phyloP scores from a whole-genome alignment of 2,888 invertebrate genomes.

The Ypsolopha scabrella region DNA sequence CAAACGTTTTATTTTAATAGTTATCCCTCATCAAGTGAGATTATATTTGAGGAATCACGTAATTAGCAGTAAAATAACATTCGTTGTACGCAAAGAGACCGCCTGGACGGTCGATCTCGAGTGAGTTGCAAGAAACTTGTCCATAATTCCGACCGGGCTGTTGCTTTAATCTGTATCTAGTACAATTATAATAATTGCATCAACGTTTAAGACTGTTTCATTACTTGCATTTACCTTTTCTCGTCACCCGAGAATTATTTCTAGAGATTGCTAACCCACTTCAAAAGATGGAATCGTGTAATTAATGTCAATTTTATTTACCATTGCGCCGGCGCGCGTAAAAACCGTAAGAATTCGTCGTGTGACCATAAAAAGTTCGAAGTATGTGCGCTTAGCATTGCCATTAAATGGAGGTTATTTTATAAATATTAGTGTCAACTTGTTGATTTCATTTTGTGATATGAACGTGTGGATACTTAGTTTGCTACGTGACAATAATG shows the following conservation, averaged over 20 bases:
- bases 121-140: slow-evolving; percentile 23
- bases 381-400: slow-evolving; percentile 3
- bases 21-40: slow-evolving; percentile 4
- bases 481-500: slow-evolving; percentile 8
- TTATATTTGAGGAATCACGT: slow-evolving; percentile 7
- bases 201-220: slow-evolving; percentile 37
- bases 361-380: slow-evolving; percentile 10
- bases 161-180: slow-evolving; percentile 33
- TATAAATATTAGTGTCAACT: slow-evolving; percentile 9
- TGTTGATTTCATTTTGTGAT: slow-evolving; percentile 9
- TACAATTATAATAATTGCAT: slow-evolving; percentile 48
- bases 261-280: slow-evolving; percentile 54
- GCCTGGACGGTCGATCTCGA: slow-evolving; percentile 4
- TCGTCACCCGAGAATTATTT: slow-evolving; percentile 27
- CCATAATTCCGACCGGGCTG: slow-evolving; percentile 23
- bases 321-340: slow-evolving; percentile 30
- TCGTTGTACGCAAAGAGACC: slow-evolving; percentile 8
- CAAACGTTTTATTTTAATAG: neutral
- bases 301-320: slow-evolving; percentile 65
- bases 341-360: slow-evolving; percentile 3
- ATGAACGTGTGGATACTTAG: slow-evolving; percentile 4
- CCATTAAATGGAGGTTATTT: slow-evolving; percentile 2
- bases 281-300: slow-evolving; percentile 38
- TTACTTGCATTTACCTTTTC: slow-evolving; percentile 31
- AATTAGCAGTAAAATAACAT: slow-evolving; percentile 6